These are phyloP conservation scores for Apamea sordens DNA, from an alignment of 2,888 invertebrate genomes.

Conservation along the genomic window DNA sequence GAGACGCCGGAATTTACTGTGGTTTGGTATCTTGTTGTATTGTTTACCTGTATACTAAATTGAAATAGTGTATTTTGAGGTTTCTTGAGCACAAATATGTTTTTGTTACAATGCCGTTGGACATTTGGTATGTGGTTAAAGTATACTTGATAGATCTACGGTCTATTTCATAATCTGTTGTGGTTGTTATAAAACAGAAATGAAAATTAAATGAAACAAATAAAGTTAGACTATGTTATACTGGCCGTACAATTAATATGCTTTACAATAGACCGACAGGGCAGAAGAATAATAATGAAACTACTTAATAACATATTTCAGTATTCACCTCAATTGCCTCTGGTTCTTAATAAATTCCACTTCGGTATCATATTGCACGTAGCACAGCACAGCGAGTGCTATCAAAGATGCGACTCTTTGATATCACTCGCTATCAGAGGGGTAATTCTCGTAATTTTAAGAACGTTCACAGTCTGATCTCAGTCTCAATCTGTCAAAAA, in stretches of 20 bases:
- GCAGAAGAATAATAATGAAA: not conserved
- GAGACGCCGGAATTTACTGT: constrained; percentile 9
- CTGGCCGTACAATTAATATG: no score
- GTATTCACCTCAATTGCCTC: constrained; percentile 65
- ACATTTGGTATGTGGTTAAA: not conserved
- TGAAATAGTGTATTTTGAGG: not conserved
- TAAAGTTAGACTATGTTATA: no score
- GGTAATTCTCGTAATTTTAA: no score
- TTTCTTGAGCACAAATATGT: not conserved
- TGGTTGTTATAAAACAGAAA: not conserved
- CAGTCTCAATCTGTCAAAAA: no score
- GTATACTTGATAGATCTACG: not conserved
- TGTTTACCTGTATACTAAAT: not conserved
- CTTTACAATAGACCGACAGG: not conserved
- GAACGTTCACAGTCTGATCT: no score
- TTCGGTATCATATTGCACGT: constrained; percentile 81
- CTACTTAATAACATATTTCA: no score
- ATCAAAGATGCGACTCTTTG: no score
- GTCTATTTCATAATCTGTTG: not conserved
- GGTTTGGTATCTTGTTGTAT: constrained; percentile 4
- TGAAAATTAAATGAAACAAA: not conserved
- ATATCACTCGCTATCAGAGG: constrained; percentile 75
- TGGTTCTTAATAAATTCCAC: constrained; percentile 74
- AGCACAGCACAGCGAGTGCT: no score
- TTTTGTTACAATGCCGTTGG: no score